These are phyloP conservation scores for Epinotia ramella DNA, from an alignment of 2,888 invertebrate species.

Conservation along the genomic window DNA sequence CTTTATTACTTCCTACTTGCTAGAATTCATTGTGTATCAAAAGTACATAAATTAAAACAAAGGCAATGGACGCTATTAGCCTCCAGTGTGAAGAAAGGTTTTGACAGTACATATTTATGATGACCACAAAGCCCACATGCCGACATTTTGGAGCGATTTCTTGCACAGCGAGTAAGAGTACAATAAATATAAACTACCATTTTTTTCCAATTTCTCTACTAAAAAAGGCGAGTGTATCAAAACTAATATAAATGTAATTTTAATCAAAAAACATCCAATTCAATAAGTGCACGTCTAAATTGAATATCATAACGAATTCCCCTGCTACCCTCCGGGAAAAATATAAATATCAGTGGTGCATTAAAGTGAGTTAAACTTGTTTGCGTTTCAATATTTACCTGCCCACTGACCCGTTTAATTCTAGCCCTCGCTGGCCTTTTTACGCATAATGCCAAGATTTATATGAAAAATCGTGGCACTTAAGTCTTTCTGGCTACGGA, in stretches of 20 bases:
- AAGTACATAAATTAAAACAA: neutral
- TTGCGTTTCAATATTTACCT: slow-evolving; percentile 82
- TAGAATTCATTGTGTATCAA: neutral
- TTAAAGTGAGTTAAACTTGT: slow-evolving; percentile 81
- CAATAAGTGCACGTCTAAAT: slow-evolving; percentile 41
- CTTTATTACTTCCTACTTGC: slow-evolving; percentile 29
- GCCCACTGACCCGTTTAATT: slow-evolving; percentile 80
- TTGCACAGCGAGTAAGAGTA: neutral
- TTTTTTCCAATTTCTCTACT: too few species aligned
- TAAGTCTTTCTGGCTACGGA: slow-evolving; percentile 4
- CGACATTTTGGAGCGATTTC: too few species aligned
- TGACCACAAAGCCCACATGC: too few species aligned
- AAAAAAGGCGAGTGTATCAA: too few species aligned
- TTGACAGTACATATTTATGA: neutral
- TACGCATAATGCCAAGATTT: neutral
- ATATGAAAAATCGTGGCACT: neutral
- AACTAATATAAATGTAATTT: neutral
- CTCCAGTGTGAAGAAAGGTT: neutral
- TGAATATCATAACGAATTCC: slow-evolving; percentile 47
- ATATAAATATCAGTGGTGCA: slow-evolving; percentile 80
- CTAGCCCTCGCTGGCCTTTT: slow-evolving; percentile 49
- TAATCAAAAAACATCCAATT: slow-evolving; percentile 29
- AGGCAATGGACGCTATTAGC: neutral
- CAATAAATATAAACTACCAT: neutral
- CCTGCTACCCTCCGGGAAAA: slow-evolving; percentile 55